Base-by-base conservation (phyloP, 2,113 vertebrate species). In the Elephas maximus region DNA sequence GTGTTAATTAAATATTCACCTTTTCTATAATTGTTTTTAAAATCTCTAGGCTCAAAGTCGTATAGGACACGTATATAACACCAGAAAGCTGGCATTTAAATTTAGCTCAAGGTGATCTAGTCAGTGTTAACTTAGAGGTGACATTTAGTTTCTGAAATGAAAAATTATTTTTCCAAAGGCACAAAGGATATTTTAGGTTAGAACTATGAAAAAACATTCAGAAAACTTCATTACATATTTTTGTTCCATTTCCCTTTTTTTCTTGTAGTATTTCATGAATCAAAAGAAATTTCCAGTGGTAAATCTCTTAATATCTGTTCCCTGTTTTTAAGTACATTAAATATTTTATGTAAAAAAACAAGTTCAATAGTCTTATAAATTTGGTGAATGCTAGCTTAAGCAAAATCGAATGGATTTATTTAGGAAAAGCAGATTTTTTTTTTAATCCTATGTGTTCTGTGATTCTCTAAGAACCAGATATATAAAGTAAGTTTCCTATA, bases 1-100 rank as follows among this genome's bases (percentile, higher is more conserved):
- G 14, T 21, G 14, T 21, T 76, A 83, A 30, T 84, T 86, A 62
- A 0, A 0, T 73, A 51, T 44, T 78, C 28, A 85, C 15, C n/a
- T 92, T 95, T 23, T 83, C 24, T n/a, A 63, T 41, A 51, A 74
- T 44, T 23, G 26, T 4, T 86, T 97, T 65, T 65, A 84, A 93
- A 88, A 37, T 78, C 9, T 62, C 26, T 81, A 80, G 63, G 12
- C 12, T 88, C 33, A 88, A 73, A 48, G 44, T 76, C 78, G 80
- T 6, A 26, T 2, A n/a, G 21, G 21, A 1, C n/a, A 88, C 2
- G 81, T 18, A 41, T 37, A 60, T 37, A 74, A 88, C 7, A 91
- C 14, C 65, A 77, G 20, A 37, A 15, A 60, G 17, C 44, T 76
- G 67, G 78, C 78, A 80, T 18, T 92, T 80, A 79, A 4, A 44